These are phyloP conservation scores for Tanypteryx hageni DNA, from an alignment of 2,888 invertebrate species.

Conservation along the genomic window DNA sequence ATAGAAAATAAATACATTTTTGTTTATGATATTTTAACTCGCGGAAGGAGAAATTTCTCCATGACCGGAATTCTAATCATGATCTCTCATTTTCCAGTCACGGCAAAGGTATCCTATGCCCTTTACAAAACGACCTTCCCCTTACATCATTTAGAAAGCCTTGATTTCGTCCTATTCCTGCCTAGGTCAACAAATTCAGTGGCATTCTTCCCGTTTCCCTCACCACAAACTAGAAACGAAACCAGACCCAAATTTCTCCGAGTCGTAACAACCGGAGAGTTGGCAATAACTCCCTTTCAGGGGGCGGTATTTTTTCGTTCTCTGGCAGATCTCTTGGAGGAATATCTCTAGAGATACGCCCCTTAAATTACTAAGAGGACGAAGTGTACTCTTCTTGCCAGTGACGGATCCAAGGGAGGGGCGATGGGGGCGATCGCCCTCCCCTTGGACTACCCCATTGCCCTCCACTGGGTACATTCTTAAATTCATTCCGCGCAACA, in stretches of 20 bases:
- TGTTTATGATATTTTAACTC: too few species aligned
- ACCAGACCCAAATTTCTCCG: conserved; percentile 19
- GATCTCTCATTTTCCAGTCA: too few species aligned
- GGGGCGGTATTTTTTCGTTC: not conserved
- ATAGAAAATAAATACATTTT: too few species aligned
- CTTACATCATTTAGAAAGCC: not conserved
- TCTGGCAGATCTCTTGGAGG: not conserved
- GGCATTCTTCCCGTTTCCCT: not conserved
- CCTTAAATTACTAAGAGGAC: not conserved
- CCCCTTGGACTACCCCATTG: too few species aligned
- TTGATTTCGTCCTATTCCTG: not conserved
- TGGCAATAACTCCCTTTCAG: not conserved
- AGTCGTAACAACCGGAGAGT: not conserved
- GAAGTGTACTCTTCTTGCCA: not conserved
- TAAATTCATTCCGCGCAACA: too few species aligned
- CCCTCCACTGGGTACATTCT: too few species aligned
- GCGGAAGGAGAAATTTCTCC: too few species aligned
- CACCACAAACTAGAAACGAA: not conserved
- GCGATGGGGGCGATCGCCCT: too few species aligned
- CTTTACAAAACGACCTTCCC: not conserved
- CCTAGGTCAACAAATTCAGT: not conserved
- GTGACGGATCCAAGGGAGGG: too few species aligned
- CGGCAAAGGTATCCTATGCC: not conserved
- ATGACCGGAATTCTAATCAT: too few species aligned
- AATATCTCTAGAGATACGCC: not conserved